A percentile compares a stretch with the other conserved stretches of the same genome.
Conservation (phyloP, 2,888 invertebrate species). For the Andrena chrysosceles region DNA sequence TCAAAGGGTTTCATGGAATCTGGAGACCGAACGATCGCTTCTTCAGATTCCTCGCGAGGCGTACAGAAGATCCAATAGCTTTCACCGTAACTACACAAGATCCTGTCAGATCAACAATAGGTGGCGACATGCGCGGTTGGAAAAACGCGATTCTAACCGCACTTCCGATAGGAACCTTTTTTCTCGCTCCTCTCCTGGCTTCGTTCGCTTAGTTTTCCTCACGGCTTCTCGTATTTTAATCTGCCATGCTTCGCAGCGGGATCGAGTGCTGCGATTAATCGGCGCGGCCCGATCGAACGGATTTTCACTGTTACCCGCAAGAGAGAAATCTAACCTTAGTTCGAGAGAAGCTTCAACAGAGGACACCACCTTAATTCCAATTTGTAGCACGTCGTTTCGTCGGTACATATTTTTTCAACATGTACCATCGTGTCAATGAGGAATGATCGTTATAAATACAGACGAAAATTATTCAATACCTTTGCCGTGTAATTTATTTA, state of each 20-base stretch:
- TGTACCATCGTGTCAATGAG: constrained; percentile 56
- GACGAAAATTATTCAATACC: constrained; percentile 7
- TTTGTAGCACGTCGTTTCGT: constrained; percentile 29
- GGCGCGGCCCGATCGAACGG: not conserved
- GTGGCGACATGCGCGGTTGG: constrained; percentile 78
- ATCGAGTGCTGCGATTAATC: constrained; percentile 3
- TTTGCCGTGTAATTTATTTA: constrained; percentile 33
- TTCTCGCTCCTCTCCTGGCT: not conserved
- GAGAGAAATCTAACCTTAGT: constrained; percentile 75
- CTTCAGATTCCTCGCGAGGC: constrained; percentile 59
- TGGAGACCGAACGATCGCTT: constrained; percentile 17
- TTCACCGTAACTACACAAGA: constrained; percentile 72
- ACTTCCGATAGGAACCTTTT: constrained; percentile 62
- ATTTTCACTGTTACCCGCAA: constrained; percentile 54
- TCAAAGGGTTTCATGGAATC: constrained; percentile 36
- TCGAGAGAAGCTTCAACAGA: constrained; percentile 77
- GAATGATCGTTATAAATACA: constrained; percentile 29
- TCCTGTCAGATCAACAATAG: constrained; percentile 77
- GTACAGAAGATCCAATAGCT: constrained; percentile 79
- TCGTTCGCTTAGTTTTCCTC: not conserved
- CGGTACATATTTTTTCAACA: constrained; percentile 55
- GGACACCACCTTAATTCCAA: constrained; percentile 76
- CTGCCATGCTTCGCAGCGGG: not conserved
- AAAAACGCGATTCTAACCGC: constrained; percentile 80
- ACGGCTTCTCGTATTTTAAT: constrained; percentile 17